phyloP scores from a whole-genome alignment of 1,140 invertebrate species.

The Pseudomyrmex concolor region DNA sequence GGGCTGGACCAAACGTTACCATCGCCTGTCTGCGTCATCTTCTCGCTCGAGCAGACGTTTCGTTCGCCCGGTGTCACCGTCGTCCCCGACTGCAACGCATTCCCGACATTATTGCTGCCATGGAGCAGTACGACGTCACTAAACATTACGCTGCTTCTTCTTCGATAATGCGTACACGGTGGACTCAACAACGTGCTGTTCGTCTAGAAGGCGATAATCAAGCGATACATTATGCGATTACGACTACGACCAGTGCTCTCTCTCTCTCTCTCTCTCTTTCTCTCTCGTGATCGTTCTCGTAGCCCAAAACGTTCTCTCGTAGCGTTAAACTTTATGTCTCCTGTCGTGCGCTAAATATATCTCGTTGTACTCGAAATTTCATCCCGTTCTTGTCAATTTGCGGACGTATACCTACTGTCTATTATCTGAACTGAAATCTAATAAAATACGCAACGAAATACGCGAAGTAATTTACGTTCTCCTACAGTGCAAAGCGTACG shows the following conservation, averaged over 20 bases:
- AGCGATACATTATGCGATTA: slow-evolving; percentile 41
- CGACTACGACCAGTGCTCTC: slow-evolving; percentile 30
- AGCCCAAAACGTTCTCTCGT: too few species aligned
- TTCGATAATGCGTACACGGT: slow-evolving; percentile 85
- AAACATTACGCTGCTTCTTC: slow-evolving; percentile 94
- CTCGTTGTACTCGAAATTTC: neutral
- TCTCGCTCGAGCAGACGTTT: slow-evolving; percentile 93
- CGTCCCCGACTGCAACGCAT: slow-evolving; percentile 78
- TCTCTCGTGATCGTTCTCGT: slow-evolving; percentile 29
- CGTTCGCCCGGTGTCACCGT: slow-evolving; percentile 84
- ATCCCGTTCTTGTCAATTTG: slow-evolving; percentile 13
- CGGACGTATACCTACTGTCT: slow-evolving; percentile 16
- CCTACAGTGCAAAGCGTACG: slow-evolving; percentile 5
- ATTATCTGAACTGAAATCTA: neutral
- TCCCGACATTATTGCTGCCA: slow-evolving; percentile 84
- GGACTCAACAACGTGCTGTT: slow-evolving; percentile 87
- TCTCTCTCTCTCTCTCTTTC: slow-evolving; percentile 40
- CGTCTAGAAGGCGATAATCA: slow-evolving; percentile 74
- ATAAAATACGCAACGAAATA: neutral
- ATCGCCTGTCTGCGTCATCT: slow-evolving; percentile 94
- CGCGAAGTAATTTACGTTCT: slow-evolving; percentile 10
- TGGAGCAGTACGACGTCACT: slow-evolving; percentile 93
- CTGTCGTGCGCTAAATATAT: slow-evolving; percentile 13
- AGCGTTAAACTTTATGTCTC: slow-evolving; percentile 31
- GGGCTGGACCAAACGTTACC: slow-evolving; percentile 88